phyloP scores from a whole-genome alignment of 2,888 invertebrate species.

The Dermolepida albohirtum region DNA sequence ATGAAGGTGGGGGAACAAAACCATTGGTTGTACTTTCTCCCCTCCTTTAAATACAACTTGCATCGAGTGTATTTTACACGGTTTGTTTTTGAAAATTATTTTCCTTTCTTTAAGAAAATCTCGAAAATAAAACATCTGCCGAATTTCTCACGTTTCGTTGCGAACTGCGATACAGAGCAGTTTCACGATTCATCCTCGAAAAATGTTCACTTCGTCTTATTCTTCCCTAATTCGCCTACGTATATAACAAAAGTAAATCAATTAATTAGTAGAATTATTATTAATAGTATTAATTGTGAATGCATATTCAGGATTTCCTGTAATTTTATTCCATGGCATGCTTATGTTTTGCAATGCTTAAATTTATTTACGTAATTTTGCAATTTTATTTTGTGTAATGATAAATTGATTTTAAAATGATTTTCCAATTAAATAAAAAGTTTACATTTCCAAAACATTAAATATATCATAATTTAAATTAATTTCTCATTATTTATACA shows the following conservation, averaged over 20 bases:
- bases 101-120: constrained; percentile 1
- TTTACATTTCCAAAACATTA: no score
- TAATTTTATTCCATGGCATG: neutral
- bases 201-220: neutral
- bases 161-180: no score
- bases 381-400: no score
- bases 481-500: no score
- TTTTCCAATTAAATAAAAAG: no score
- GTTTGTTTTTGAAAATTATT: neutral
- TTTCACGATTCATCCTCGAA: neutral
- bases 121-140: constrained; percentile 6
- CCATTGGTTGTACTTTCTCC: constrained; percentile 16
- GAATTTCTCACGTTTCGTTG: no score
- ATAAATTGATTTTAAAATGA: no score
- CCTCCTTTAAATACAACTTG: constrained; percentile 2
- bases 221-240: no score
- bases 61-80: neutral
- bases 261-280: constrained; percentile 3
- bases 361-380: neutral
- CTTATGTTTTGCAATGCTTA: neutral
- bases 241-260: no score
- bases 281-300: neutral
- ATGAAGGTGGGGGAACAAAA: constrained; percentile 12
- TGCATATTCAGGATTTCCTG: neutral
- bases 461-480: no score